These are phyloP conservation scores for Smutsia temminckii DNA, from an alignment of 2,797 vertebrate species.

Conservation along the genomic window DNA sequence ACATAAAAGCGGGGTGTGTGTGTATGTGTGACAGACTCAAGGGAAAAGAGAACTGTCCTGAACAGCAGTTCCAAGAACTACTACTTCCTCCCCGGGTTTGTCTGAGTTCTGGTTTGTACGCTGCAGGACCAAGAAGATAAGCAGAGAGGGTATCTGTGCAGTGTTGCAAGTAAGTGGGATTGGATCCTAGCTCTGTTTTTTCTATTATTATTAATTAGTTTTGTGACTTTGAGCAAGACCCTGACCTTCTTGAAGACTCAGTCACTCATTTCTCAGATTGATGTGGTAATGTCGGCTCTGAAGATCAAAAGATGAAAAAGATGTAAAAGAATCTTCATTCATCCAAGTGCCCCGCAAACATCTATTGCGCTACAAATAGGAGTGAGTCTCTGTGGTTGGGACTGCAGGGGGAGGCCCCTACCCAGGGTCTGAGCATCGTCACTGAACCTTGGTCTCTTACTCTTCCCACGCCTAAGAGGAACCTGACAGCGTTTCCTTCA, in stretches of 20 bases:
- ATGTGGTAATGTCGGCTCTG: not conserved
- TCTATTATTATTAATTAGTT: conserved; percentile 41
- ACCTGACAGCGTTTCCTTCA: not conserved
- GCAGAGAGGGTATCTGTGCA: not conserved
- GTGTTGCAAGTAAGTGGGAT: not conserved
- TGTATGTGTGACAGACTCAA: not conserved
- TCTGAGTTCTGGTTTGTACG: not conserved
- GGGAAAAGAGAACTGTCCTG: not conserved
- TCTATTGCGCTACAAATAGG: not conserved
- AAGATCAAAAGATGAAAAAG: conserved; percentile 43
- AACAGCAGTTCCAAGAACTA: not conserved
- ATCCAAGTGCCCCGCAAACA: not conserved
- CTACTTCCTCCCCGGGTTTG: not conserved
- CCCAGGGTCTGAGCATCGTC: not conserved
- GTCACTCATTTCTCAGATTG: conserved; percentile 22
- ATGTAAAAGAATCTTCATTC: conserved; percentile 27
- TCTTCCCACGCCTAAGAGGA: not conserved
- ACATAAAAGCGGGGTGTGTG: not conserved
- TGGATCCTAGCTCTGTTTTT: not conserved
- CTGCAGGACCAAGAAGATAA: not conserved
- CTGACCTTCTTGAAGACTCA: conserved; percentile 14
- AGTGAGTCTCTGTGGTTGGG: not conserved
- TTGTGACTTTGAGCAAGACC: not conserved
- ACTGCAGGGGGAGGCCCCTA: not conserved
- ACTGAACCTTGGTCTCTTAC: not conserved